Evolutionary conservation across 2,113 vertebrate species (phyloP).

Genomic region (Podiceps cristatus): DNA sequence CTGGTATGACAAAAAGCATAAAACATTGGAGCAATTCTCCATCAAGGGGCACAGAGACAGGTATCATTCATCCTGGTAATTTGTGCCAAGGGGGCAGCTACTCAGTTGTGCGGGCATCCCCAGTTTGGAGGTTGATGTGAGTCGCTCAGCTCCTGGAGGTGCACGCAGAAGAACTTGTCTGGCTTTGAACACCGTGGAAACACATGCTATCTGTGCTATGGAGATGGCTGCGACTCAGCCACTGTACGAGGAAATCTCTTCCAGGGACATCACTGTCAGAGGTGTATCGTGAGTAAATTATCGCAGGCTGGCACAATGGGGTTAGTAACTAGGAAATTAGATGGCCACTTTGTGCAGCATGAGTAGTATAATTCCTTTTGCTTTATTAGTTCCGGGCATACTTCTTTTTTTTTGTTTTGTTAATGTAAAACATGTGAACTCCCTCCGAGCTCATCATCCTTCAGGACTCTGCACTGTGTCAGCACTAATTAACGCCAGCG

Average conservation of each 20-base stretch:
- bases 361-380: background rate
- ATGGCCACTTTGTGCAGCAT: background rate
- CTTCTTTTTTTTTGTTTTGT: background rate
- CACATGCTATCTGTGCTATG: background rate
- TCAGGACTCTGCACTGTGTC: conserved; percentile 9
- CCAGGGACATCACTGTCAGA: background rate
- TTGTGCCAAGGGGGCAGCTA: background rate
- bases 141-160: background rate
- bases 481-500: background rate
- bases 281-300: background rate
- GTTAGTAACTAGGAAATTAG: background rate
- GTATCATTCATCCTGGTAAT: background rate
- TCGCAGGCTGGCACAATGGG: background rate
- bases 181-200: background rate
- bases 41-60: background rate
- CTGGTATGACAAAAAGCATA: background rate
- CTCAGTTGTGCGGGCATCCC: background rate
- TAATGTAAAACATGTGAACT: background rate
- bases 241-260: background rate
- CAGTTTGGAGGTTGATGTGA: background rate
- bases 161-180: background rate
- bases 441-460: background rate
- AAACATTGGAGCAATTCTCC: background rate
- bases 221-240: background rate
- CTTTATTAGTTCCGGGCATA: background rate